Conservation (phyloP, 2,113 vertebrate genomes). For the Melanostigma gelatinosum region DNA sequence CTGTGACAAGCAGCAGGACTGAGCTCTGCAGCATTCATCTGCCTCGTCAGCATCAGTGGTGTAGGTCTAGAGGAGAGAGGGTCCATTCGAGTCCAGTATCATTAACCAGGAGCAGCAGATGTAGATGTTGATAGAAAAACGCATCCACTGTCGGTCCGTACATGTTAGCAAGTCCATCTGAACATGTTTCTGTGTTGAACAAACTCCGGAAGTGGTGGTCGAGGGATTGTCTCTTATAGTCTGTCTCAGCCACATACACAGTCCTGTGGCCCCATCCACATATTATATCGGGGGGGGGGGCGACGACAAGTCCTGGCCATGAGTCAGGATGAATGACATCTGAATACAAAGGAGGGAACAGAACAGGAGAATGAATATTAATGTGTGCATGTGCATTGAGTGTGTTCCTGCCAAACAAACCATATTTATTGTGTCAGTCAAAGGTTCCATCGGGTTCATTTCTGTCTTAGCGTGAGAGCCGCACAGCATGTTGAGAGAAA, state of each 20-base stretch:
- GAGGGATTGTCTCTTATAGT: background rate
- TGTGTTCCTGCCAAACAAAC: background rate
- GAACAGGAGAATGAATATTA: background rate
- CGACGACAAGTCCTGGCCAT: background rate
- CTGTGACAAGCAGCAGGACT: conserved; percentile 37
- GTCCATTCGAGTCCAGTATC: background rate
- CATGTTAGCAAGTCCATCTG: background rate
- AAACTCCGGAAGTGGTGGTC: background rate
- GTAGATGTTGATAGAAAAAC: background rate
- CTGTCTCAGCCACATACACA: background rate
- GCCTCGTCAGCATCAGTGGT: conserved; percentile 11
- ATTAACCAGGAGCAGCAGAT: background rate
- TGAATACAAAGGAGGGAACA: background rate
- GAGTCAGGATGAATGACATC: background rate
- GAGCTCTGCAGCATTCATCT: conserved; percentile 25
- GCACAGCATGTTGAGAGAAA: conserved; percentile 16
- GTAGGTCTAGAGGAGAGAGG: background rate
- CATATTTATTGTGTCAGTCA: conserved; percentile 19
- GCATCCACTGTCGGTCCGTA: background rate
- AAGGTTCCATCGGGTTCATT: conserved; percentile 31
- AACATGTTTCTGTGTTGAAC: conserved; percentile 3
- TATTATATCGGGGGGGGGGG: too few species aligned
- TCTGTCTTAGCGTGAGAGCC: conserved; percentile 10
- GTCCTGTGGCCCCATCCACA: background rate
- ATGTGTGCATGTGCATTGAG: background rate